Evolutionary conservation across 2,888 invertebrate genomes (phyloP), one percentile per base, ranked within the genome.

Genomic region (Drosophila diplacantha): DNA sequence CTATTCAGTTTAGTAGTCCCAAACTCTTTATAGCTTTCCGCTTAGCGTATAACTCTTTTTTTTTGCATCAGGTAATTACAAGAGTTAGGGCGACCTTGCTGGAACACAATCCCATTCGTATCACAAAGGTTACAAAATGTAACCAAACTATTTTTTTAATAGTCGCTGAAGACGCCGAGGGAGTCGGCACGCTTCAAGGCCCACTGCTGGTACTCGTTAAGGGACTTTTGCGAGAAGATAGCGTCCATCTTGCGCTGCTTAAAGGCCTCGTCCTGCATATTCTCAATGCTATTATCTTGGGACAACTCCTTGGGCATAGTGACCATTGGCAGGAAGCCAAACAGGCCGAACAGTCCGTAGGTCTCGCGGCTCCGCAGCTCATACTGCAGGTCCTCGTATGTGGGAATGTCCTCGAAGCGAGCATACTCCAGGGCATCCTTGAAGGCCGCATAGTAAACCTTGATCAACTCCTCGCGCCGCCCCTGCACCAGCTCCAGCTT

Each of bases 241-340:
- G 64, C 54, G 5, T 79, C 74, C 47, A 83, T 60, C 53, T 82
- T 81, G n/a, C 70, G 61, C 4, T 57, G 65, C 5, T 66, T 72
- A 9, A 62, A 74, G 2, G 70, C 66, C 20, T 81, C 80, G 51
- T 83, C 71, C 41, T 64, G 62, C 61, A 86, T 62, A 5, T 71
- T 67, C 29, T 86, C 85, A 41, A 86, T 79, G 47, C 72, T 80
- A 8, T 68, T 81, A 44, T 83, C 81, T 3, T 71, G 53, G 0
- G 85, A 67, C 5, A 81, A 64, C 14, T 85, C 82, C 37, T 81
- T 81, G 12, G 84, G 80, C 74, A 87, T 60, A 0, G 84, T 81
- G 2, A 85, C 54, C 55, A 87, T 69, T 7, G 86, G 86, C 41
- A 87, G 51, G n/a, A 87, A 85, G 0, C 49, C 85, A 34, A 79